Percentiles rank a stretch among this genome's conserved stretches.
Evolutionary conservation across 1,140 invertebrate genomes (phyloP).

Genomic region (Thrips palmi): DNA sequence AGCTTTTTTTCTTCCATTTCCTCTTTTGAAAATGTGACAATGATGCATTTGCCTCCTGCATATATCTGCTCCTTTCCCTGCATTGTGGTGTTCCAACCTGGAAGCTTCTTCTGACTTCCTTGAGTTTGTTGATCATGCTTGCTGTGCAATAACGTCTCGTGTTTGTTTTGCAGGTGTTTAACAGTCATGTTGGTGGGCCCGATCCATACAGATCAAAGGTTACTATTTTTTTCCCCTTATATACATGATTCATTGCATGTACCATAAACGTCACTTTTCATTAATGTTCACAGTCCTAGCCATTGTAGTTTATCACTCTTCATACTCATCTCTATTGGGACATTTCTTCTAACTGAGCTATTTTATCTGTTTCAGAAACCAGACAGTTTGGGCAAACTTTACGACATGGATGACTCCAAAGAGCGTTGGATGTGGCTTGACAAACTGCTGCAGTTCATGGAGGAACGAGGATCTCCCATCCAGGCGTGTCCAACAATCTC

Average conservation of each 20-base stretch:
- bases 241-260: background rate
- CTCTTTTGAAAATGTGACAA: background rate
- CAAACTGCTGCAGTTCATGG: conserved; percentile 82
- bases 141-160: too few relatives aligned
- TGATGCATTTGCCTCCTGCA: too few relatives aligned
- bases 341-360: conserved; percentile 5
- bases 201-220: conserved; percentile 77
- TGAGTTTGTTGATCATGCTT: background rate
- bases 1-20: conserved; percentile 2
- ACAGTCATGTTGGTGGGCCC: conserved; percentile 78
- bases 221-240: conserved; percentile 26
- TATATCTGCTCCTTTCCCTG: too few relatives aligned
- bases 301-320: conserved; percentile 9
- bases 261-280: background rate
- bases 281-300: background rate
- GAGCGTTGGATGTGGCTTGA: conserved; percentile 81
- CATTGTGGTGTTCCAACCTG: too few relatives aligned
- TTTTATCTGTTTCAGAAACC: conserved; percentile 43
- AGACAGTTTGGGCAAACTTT: conserved; percentile 79
- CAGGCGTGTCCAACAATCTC: conserved; percentile 91
- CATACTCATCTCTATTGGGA: conserved; percentile 4
- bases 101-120: too few relatives aligned
- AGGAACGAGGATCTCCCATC: conserved; percentile 79
- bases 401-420: conserved; percentile 91
- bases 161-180: conserved; percentile 58